Base-by-base conservation (phyloP, 2,113 vertebrate genomes). In the Paratilapia polleni region DNA sequence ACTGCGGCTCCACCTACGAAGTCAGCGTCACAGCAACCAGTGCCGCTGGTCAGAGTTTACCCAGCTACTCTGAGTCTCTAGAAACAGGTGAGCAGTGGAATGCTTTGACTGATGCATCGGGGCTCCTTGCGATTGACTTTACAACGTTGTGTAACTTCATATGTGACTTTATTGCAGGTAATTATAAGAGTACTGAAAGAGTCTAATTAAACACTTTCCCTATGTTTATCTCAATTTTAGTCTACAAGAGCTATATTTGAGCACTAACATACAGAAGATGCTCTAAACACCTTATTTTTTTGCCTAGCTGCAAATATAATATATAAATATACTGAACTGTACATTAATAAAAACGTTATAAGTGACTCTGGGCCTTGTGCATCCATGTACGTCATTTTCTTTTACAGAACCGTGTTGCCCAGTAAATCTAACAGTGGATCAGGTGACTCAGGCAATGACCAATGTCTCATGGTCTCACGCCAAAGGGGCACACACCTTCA, bases 351-450 rank as follows among this genome's bases (percentile, higher is more conserved):
- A 49, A n/a, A 61, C n/a, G 7, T 49, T 61, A 20, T 15, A 41
- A 43, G 8, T 49, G 0, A n/a, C 41, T 80, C 22, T 26, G 26
- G 47, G 36, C 8, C 36, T 11, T 10, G 19, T 34, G 58, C 5
- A 20, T 20, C 0, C 26, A 15, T 11, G 38, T 24, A 5, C 20
- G 3, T 59, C n/a, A 49, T 19, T 2, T 26, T 78, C 19, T 56
- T 22, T 61, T n/a, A 0, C 92, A 99, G 98, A 88, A 58, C 98
- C 98, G 0, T 99, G 98, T 78, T 99, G 98, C 82, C 97, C 98
- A 8, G 15, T 17, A 7, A 94, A 86, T 58, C 89, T 98, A 54
- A 94, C 47, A 0, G 91, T 97, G 79, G 93, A 89, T 57, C 97
- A 97, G 87, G 96, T 97, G 90, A 97, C 97, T 22, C 96, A 97